Evolutionary conservation across 2,797 vertebrate species (phyloP).

Genomic region (Remorina albescens): DNA sequence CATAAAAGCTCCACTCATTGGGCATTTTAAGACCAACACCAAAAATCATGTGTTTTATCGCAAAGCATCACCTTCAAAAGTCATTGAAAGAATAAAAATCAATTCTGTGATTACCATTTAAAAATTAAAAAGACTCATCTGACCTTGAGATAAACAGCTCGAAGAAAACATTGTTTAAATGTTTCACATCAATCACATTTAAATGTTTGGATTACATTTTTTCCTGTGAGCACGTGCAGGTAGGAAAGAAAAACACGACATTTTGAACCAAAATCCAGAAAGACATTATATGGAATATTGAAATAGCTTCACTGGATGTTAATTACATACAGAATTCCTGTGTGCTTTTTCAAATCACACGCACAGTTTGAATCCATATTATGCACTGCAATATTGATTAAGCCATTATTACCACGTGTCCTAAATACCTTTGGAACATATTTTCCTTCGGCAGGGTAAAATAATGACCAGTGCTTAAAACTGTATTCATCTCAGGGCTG

Average conservation of each 20-base stretch:
- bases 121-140: slow-evolving; percentile 18
- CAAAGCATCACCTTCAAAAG: background rate
- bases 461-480: slow-evolving; percentile 56
- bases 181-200: slow-evolving; percentile 26
- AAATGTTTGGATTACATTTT: slow-evolving; percentile 44
- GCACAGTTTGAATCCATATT: slow-evolving; percentile 19
- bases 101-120: background rate
- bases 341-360: slow-evolving; percentile 28
- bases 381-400: slow-evolving; percentile 46
- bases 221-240: slow-evolving; percentile 35
- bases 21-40: background rate
- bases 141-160: slow-evolving; percentile 35
- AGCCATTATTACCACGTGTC: slow-evolving; percentile 33
- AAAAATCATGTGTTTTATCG: slow-evolving; percentile 9
- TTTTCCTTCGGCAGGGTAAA: slow-evolving; percentile 40
- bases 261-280: slow-evolving; percentile 32
- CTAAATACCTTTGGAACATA: slow-evolving; percentile 37
- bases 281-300: slow-evolving; percentile 41
- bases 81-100: slow-evolving; percentile 15
- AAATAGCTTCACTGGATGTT: slow-evolving; percentile 43
- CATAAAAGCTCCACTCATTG: slow-evolving; percentile 27
- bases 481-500: slow-evolving; percentile 51
- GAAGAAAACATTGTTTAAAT: slow-evolving; percentile 16
- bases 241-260: slow-evolving; percentile 43
- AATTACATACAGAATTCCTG: slow-evolving; percentile 23